A percentile compares a stretch with the other conserved stretches of the same genome.
These are phyloP conservation scores for Morpho helenor DNA, from an alignment of 2,888 invertebrate species.

Conservation along the genomic window DNA sequence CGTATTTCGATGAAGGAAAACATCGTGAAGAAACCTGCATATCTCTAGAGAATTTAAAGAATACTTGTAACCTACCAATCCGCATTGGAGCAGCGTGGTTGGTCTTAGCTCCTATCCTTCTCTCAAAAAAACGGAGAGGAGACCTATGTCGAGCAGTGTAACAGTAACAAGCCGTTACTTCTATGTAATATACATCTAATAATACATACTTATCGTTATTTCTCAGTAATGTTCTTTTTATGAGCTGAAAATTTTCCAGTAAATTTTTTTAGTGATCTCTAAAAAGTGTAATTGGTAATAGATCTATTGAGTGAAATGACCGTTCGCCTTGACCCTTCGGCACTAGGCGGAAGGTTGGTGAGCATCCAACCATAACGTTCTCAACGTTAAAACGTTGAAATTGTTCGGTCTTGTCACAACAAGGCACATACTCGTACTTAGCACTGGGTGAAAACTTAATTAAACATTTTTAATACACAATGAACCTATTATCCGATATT, in stretches of 20 bases:
- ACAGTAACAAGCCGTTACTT: no score
- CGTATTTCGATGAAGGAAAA: no score
- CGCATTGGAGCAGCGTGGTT: no score
- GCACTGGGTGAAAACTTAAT: slow-evolving; percentile 40
- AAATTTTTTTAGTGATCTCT: slow-evolving; percentile 12
- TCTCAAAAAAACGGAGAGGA: no score
- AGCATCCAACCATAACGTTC: slow-evolving; percentile 54
- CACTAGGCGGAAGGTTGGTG: slow-evolving; percentile 68
- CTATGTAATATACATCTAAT: no score
- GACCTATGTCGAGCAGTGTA: no score
- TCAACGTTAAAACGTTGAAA: slow-evolving; percentile 63
- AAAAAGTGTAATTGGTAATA: slow-evolving; percentile 30
- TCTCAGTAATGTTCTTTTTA: not conserved
- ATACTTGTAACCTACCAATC: no score
- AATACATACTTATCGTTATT: no score
- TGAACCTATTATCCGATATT: no score
- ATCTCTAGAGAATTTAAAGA: no score
- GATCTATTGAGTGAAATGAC: slow-evolving; percentile 35
- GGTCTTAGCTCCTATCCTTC: no score
- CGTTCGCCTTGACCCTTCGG: slow-evolving; percentile 31
- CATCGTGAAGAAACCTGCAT: no score
- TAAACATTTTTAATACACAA: not conserved
- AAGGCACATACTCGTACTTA: slow-evolving; percentile 40
- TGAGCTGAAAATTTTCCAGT: slow-evolving; percentile 14
- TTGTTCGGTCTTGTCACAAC: slow-evolving; percentile 67